Base-by-base conservation (phyloP, 2,888 invertebrate genomes). In the Parnassius apollo region DNA sequence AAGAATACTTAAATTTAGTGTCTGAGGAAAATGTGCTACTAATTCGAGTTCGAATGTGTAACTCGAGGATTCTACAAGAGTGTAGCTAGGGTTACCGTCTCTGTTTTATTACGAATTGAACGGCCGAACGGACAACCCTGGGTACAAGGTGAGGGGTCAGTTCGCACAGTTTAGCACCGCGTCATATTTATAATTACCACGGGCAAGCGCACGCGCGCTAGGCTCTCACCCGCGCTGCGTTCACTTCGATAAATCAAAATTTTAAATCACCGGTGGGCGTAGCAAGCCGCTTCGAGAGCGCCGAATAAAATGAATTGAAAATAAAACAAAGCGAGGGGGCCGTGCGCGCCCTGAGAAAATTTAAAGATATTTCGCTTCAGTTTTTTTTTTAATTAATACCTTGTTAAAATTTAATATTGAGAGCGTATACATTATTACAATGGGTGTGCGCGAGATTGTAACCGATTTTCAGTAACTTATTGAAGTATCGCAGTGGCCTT, bases 351-450 rank as follows among this genome's bases (percentile, higher is more conserved):
- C 88, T 90, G 90, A 90, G 90, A 90, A 91, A 89, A 90, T 86
- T 89, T 85, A 85, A 90, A 89, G 80, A 86, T 84, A 87, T 89
- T 91, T 90, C 86, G 91, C 91, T 90, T 91, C 90, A 88, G 85
- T 91, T 91, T 91, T 91, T 61, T 91, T 61, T 91, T 91, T 90
- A 91, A 91, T 91, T 91, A 90, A 91, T 91, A 91, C 91, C 91
- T 91, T 91, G 91, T 91, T 91, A 91, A 91, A 91, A 89, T 91
- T 91, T 91, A 90, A 91, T 91, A 91, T 91, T 86, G 90, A 89
- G 88, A 84, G 85, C 89, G 85, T 82, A 88, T 83, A 81, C 87
- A 87, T 90, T 90, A 90, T 90, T 91, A 91, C 91, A 89, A 90
- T 91, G 91, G 91, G 90, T 89, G 88, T 89, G 88, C 87, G 85